Base-by-base conservation (phyloP, 2,888 invertebrate genomes). In the Seladonia tumulorum region DNA sequence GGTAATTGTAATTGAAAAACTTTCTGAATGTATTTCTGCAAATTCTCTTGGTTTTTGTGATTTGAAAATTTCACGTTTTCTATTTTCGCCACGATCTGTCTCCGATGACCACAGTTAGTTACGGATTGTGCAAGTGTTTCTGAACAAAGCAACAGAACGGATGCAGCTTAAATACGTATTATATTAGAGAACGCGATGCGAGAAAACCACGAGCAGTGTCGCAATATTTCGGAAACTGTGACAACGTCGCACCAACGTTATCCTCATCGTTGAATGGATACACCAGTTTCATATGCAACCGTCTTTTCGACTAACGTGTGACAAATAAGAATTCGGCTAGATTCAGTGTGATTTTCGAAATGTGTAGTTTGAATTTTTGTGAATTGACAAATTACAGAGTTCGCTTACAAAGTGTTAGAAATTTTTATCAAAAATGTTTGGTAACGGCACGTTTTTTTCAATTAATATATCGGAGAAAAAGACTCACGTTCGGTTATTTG, bases 221-320 rank as follows among this genome's bases (percentile, higher is more conserved):
- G 87, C 83, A 83, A 73, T 80, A 74, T 87, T 83, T 87, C 86
- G 83, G 79, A 86, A 72, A 60, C 80, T 79, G 80, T 73, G 83
- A 86, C 89, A 89, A 89, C 83, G 80, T 83, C 76, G 89, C 83
- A 60, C 18, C 42, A 35, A 49, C 63, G 47, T 35, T 29, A 78
- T 84, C 66, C 83, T 79, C 66, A 75, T 88, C 82, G 79, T 57
- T 42, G 45, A 57, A 85, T 76, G 76, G 68, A 49, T 53, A 53
- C 60, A 77, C 49, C 57, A 74, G 47, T 81, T 57, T 57, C 25
- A 49, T 47, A 75, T 7, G 22, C 22, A 70, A n/a, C 5, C 5
- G 14, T 7, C 7, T 42, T 42, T 45, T 25, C n/a, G n/a, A 57
- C 2, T n/a, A 57, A n/a, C 42, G 42, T 57, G 1, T 5, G 53